Conservation (phyloP, 2,888 invertebrate species). For the Dromius quadrimaculatus region DNA sequence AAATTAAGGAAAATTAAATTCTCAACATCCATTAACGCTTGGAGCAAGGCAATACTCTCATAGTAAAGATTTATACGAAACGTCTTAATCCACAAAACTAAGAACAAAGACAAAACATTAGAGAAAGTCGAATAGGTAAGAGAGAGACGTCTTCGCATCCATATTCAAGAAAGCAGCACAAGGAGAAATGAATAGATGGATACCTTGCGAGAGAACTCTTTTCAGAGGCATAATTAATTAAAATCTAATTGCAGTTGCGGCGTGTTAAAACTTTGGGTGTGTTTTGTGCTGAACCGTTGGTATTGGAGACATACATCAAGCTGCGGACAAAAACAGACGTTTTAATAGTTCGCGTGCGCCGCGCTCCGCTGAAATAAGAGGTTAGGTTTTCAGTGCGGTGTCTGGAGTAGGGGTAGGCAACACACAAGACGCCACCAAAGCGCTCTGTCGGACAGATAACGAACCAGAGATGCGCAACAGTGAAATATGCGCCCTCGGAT, state of each 20-base stretch:
- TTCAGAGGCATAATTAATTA: conserved; percentile 68
- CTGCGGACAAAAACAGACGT: conserved; percentile 65
- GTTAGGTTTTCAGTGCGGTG: conserved; percentile 17
- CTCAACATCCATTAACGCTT: conserved; percentile 20
- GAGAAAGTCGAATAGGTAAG: conserved; percentile 3
- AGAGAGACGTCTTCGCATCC: conserved; percentile 31
- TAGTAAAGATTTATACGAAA: conserved; percentile 45
- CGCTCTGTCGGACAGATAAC: conserved; percentile 30
- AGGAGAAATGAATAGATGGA: conserved; percentile 37
- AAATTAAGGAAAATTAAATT: conserved; percentile 37
- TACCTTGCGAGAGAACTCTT: conserved; percentile 39
- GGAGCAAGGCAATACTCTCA: conserved; percentile 3
- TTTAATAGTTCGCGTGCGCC: conserved; percentile 54
- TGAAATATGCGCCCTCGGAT: conserved; percentile 41
- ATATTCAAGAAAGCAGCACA: conserved; percentile 44
- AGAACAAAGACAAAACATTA: conserved; percentile 40
- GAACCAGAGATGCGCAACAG: conserved; percentile 36
- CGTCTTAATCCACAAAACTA: conserved; percentile 41
- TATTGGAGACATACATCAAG: conserved; percentile 67
- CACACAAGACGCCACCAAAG: conserved; percentile 5
- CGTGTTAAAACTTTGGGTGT: conserved; percentile 63
- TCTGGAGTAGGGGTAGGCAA: neutral
- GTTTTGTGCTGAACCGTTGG: conserved; percentile 63
- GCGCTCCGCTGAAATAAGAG: conserved; percentile 39
- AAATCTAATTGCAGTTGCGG: conserved; percentile 66